Evolutionary conservation across 2,888 invertebrate species (phyloP).

Genomic region (Tortrix viridana): DNA sequence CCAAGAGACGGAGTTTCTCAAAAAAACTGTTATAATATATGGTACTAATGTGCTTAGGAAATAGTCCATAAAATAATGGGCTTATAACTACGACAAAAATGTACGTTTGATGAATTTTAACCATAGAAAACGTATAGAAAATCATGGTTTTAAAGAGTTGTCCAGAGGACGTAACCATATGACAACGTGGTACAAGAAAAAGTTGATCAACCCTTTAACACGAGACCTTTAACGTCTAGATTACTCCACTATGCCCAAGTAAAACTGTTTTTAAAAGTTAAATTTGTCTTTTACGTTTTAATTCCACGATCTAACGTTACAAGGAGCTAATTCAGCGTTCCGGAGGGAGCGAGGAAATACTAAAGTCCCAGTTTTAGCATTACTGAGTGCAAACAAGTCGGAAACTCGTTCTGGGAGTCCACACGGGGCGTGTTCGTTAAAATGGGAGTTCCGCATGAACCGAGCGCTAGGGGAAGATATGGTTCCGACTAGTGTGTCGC

Average conservation of each 20-base stretch:
- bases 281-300: conserved; percentile 25
- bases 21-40: too few relatives aligned
- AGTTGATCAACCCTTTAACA: too few relatives aligned
- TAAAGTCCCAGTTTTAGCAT: conserved; percentile 64
- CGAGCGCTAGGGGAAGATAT: conserved; percentile 49
- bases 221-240: too few relatives aligned
- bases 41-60: too few relatives aligned
- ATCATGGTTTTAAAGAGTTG: too few relatives aligned
- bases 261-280: conserved; percentile 19
- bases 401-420: conserved; percentile 64
- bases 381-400: conserved; percentile 69
- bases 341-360: conserved; percentile 57
- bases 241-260: conserved; percentile 17
- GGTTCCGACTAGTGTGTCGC: conserved; percentile 28
- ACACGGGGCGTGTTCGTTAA: conserved; percentile 72
- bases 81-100: too few relatives aligned
- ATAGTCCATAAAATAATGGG: too few relatives aligned
- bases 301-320: conserved; percentile 39
- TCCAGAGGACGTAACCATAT: too few relatives aligned
- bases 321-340: conserved; percentile 59
- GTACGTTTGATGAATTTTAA: too few relatives aligned
- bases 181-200: too few relatives aligned
- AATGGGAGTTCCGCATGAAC: conserved; percentile 62
- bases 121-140: too few relatives aligned
- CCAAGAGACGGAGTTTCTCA: too few relatives aligned